Percentiles rank a stretch among this genome's conserved stretches.
Evolutionary conservation across 2,888 invertebrate genomes (phyloP).

Genomic region (Meteorus colon): DNA sequence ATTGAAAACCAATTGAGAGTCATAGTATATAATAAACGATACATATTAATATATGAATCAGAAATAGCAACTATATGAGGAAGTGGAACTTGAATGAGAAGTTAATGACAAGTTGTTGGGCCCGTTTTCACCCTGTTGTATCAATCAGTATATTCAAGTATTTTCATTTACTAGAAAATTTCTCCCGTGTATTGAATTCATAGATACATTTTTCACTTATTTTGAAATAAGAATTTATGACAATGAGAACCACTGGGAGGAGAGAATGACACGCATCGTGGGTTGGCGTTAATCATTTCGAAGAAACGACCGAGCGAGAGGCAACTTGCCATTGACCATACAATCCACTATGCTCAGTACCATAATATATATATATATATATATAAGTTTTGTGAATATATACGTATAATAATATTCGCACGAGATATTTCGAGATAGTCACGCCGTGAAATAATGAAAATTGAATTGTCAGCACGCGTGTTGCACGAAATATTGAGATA

Average conservation of each 20-base stretch:
- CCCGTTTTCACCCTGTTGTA: too few species aligned
- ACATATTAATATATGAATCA: too few species aligned
- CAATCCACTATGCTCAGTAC: conserved; percentile 1
- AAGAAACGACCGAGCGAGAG: conserved; percentile 53
- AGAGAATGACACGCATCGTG: conserved; percentile 59
- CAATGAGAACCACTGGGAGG: conserved; percentile 54
- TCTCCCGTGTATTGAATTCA: background rate
- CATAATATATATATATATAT: conserved; percentile 6
- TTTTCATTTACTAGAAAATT: background rate
- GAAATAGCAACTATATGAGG: too few species aligned
- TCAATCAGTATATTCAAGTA: too few species aligned
- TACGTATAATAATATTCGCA: conserved; percentile 20
- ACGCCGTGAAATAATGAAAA: conserved; percentile 49
- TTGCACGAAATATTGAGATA: background rate
- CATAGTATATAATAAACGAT: too few species aligned
- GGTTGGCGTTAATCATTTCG: conserved; percentile 60
- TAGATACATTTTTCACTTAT: background rate
- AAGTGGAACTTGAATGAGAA: too few species aligned
- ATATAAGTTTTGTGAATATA: background rate
- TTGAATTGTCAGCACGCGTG: conserved; percentile 50
- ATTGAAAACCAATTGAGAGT: too few species aligned
- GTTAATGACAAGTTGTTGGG: too few species aligned
- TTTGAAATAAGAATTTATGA: conserved; percentile 11
- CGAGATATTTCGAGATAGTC: conserved; percentile 49
- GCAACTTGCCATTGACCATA: conserved; percentile 47